Base-by-base conservation (phyloP, 2,888 invertebrate genomes). In the Metallyticus violacea region DNA sequence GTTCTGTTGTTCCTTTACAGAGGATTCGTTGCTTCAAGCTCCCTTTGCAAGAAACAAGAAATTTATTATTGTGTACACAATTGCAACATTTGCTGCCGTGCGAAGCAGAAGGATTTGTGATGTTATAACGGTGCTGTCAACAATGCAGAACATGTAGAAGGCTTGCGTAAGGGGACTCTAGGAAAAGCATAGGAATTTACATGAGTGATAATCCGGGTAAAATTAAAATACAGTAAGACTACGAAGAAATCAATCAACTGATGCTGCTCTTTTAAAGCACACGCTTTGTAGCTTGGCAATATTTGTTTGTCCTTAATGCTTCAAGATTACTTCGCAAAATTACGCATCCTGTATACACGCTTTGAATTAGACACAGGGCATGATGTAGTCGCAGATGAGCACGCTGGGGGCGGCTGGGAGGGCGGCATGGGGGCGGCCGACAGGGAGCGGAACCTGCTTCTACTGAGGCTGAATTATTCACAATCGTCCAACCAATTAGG, bases 401-500 rank as follows among this genome's bases (percentile, higher is more conserved):
- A 62, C 40, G 40, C 40, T 22, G 40, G 40, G 40, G 40, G 40
- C 40, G 40, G 40, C 40, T 62, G 40, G 40, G 40, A 6, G 29
- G 82, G 9, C 15, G 4, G 77, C 28, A 7, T 26, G 40, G 29
- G 29, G 82, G 9, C 15, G 4, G 77, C 28, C 22, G 76, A 28
- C 7, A n/a, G 28, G 77, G 79, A 77, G 83, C 26, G 27, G 77
- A 77, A 28, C 77, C 76, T 9, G 83, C 28, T 28, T 28, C n/a
- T 27, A 77, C n/a, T 27, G 77, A 77, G 83, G 77, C 77, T 83
- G 83, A 83, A 83, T 83, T 77, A 83, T 83, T 83, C 83, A 83
- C 77, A 28, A 83, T 77, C 83, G 83, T 83, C 83, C 83, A 77
- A 28, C 83, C 83, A 83, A 83, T 83, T 83, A 83, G 26, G 82